Evolutionary conservation across 2,888 invertebrate genomes (phyloP), one percentile per base, ranked within the genome.

Genomic region (Papilio gigon): DNA sequence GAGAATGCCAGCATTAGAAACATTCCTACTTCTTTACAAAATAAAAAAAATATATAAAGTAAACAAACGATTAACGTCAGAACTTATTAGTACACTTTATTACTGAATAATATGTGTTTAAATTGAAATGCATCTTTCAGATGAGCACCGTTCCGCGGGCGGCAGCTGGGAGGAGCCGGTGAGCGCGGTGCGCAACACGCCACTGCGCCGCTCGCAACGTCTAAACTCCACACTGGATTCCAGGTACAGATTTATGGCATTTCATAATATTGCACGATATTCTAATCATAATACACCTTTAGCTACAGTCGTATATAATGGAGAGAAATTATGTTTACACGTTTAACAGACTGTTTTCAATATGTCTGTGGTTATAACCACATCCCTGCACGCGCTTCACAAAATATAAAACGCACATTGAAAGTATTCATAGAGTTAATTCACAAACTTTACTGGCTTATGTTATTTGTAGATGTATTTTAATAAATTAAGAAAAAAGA

Each of bases 101-200:
- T n/a, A n/a, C n/a, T n/a, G n/a, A n/a, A n/a, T n/a, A n/a, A n/a
- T n/a, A n/a, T n/a, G n/a, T n/a, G n/a, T n/a, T n/a, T n/a, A n/a
- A n/a, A n/a, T n/a, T n/a, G n/a, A 44, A 44, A 20, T 44, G 9
- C 17, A 44, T 40, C 44, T 71, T 75, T 73, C 92, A 96, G 96
- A 96, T 95, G 96, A 96, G 89, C 95, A 95, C 81, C 95, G 95
- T 89, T 91, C 95, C 86, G 94, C 94, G 84, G 94, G 95, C 73
- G 95, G 95, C 86, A 94, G 95, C 83, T 96, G 96, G 96, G 96
- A 96, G 90, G 96, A 96, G 87, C 92, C 94, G 68, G 87, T 93
- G 86, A 88, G 90, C 77, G 86, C 92, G 77, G 88, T 90, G 82
- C 82, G 90, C 78, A 90, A 90, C 84, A 81, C 90, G 71, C 89